Percentiles rank a stretch among this genome's conserved stretches.
Evolutionary conservation across 2,888 invertebrate species (phyloP).

Genomic region (Leptinotarsa tumamoca): DNA sequence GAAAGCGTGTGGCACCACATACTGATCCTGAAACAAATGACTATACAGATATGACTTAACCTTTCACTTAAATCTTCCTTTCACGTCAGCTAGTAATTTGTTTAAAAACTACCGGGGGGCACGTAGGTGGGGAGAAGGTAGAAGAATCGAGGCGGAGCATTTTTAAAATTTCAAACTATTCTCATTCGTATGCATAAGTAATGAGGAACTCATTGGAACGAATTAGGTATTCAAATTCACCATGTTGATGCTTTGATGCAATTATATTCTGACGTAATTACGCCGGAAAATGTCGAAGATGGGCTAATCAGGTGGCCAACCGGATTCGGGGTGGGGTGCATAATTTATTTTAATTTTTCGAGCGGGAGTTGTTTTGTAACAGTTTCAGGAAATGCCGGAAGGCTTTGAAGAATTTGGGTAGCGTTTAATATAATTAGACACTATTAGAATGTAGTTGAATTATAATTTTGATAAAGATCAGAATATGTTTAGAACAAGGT

Average conservation of each 20-base stretch:
- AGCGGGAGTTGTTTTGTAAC: neutral
- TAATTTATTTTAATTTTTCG: conserved; percentile 15
- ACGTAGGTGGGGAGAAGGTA: conserved; percentile 64
- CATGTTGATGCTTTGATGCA: conserved; percentile 21
- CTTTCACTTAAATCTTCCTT: conserved; percentile 15
- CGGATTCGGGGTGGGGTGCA: conserved; percentile 27
- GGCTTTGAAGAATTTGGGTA: conserved; percentile 10
- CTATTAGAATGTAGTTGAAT: conserved; percentile 10
- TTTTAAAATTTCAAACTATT: conserved; percentile 22
- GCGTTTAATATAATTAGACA: conserved; percentile 13
- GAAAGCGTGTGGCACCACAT: conserved; percentile 37
- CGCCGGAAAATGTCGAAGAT: conserved; percentile 17
- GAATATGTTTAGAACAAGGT: neutral
- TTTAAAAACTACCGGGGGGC: conserved; percentile 26
- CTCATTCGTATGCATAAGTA: conserved; percentile 17
- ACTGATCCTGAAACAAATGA: conserved; percentile 42
- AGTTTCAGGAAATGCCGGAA: conserved; percentile 19
- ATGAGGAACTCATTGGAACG: conserved; percentile 20
- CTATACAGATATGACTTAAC: conserved; percentile 36
- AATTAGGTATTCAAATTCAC: conserved; percentile 28
- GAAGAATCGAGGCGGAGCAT: conserved; percentile 23
- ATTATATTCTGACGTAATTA: conserved; percentile 27
- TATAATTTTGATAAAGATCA: conserved; percentile 10
- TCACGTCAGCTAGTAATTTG: conserved; percentile 33
- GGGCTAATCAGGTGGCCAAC: conserved; percentile 23